Percentiles rank a stretch among this genome's conserved stretches.
phyloP scores from a whole-genome alignment of 2,888 invertebrate genomes.

The Thymelicus lineola region DNA sequence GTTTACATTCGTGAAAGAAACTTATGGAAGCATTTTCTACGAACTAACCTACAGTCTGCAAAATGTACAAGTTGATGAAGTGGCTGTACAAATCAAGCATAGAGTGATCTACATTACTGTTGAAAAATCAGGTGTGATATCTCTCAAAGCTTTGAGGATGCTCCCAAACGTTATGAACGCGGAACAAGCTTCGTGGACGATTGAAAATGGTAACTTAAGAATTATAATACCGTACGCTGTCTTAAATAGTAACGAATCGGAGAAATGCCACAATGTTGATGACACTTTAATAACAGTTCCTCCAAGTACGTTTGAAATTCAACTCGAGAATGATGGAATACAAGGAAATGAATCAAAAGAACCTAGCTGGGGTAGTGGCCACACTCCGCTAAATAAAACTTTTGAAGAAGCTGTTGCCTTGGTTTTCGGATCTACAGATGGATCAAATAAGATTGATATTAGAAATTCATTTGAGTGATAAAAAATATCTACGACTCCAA shows the following conservation, averaged over 20 bases:
- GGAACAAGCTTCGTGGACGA: neutral
- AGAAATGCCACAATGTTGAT: conserved; percentile 16
- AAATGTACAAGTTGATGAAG: conserved; percentile 2
- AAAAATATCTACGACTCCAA: no score
- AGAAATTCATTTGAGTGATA: no score
- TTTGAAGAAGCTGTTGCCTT: no score
- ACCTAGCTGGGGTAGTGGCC: no score
- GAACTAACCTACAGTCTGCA: conserved; percentile 10
- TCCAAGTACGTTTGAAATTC: neutral
- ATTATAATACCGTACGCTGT: conserved; percentile 16
- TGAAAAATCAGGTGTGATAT: neutral
- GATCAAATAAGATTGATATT: no score
- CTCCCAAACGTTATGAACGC: conserved; percentile 22
- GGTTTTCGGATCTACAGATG: no score
- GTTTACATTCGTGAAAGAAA: conserved; percentile 2
- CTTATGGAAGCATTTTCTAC: conserved; percentile 17
- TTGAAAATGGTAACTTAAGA: conserved; percentile 14
- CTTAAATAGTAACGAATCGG: neutral
- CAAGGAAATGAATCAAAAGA: no score
- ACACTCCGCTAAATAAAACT: no score
- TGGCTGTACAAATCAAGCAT: conserved; percentile 27
- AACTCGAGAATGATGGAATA: no score
- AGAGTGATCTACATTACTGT: conserved; percentile 21
- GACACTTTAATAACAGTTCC: conserved; percentile 5
- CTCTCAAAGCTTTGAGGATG: conserved; percentile 24